These are phyloP conservation scores for Pomacea maculata DNA, from an alignment of 1,140 invertebrate genomes.

Conservation along the genomic window DNA sequence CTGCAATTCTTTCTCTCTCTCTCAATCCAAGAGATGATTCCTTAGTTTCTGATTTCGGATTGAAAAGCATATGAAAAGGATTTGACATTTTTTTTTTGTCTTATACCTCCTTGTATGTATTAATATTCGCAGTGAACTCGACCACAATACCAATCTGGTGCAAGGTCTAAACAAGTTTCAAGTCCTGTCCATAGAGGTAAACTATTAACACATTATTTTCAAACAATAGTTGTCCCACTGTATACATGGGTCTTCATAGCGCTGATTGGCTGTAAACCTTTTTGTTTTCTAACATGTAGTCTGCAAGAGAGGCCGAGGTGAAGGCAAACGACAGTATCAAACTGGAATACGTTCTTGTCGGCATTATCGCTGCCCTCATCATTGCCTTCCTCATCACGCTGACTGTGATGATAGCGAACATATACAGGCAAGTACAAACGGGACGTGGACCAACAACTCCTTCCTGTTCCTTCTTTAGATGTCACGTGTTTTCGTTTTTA, in stretches of 20 bases:
- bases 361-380: conserved; percentile 1
- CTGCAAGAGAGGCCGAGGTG: background rate
- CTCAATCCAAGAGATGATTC: background rate
- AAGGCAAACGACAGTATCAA: background rate
- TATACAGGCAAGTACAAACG: background rate
- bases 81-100: no score
- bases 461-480: no score
- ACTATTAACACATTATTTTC: no score
- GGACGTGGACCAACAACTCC: no score
- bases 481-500: no score
- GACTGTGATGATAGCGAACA: background rate
- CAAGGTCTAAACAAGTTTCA: no score
- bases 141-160: no score
- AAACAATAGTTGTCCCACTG: background rate
- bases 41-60: background rate
- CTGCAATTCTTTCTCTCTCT: background rate
- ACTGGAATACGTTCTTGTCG: conserved; percentile 9
- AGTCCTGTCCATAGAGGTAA: no score
- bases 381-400: conserved; percentile 14
- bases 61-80: no score
- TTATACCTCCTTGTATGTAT: no score
- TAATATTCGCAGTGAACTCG: no score
- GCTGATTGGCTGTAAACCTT: background rate
- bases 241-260: background rate
- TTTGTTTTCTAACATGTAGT: background rate